Evolutionary conservation across 1,140 invertebrate genomes (phyloP).

Genomic region (Drosophila ogumai): DNA sequence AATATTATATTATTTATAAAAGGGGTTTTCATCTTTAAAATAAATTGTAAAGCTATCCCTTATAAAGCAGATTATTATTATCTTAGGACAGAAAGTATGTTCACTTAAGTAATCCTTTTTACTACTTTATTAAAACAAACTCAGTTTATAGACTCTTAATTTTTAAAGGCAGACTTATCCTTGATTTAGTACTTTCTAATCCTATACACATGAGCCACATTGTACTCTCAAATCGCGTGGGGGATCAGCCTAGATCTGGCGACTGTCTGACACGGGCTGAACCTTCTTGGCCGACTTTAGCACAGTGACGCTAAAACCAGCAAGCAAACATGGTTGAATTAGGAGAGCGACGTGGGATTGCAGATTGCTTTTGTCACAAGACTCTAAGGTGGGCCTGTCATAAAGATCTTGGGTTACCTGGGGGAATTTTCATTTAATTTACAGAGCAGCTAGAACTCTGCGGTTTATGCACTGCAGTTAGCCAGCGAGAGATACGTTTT

Average conservation of each 20-base stretch:
- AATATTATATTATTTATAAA: neutral
- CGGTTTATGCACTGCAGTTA: slow-evolving; percentile 17
- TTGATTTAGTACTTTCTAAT: neutral
- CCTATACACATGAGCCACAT: neutral
- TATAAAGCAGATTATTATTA: neutral
- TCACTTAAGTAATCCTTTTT: neutral
- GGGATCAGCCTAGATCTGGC: neutral
- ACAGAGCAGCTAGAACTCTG: slow-evolving; percentile 6
- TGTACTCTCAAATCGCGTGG: neutral
- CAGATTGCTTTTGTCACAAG: slow-evolving; percentile 34
- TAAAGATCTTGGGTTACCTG: slow-evolving; percentile 23
- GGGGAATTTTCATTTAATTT: slow-evolving; percentile 12
- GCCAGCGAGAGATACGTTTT: neutral
- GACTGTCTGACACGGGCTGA: slow-evolving; percentile 19
- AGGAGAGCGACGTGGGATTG: slow-evolving; percentile 4
- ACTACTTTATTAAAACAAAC: neutral
- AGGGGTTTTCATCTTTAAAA: too few species aligned
- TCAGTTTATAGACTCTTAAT: neutral
- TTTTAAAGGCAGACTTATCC: neutral
- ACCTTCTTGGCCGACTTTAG: slow-evolving; percentile 37
- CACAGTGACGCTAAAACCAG: slow-evolving; percentile 32
- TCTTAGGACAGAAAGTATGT: neutral
- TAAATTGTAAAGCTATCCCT: neutral
- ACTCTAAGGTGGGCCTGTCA: slow-evolving; percentile 21
- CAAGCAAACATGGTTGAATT: slow-evolving; percentile 4